A percentile compares a stretch with the other conserved stretches of the same genome.
Conservation (phyloP, 2,888 invertebrate genomes). For the Hydriomena furcata region DNA sequence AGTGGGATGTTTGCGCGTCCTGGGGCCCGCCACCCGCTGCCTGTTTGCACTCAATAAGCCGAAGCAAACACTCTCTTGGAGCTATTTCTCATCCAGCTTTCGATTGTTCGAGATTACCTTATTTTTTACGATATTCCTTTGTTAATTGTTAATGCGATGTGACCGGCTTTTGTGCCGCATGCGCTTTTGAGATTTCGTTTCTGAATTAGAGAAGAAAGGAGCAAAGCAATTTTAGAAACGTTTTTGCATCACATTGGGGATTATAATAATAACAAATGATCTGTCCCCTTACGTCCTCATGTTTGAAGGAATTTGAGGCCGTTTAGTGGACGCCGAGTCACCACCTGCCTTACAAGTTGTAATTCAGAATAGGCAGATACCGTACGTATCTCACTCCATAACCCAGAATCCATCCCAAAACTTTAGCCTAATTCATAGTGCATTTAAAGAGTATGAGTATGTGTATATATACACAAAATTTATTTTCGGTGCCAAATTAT, state of each 20-base stretch:
- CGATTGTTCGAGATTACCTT: conserved; percentile 18
- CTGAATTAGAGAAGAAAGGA: background rate
- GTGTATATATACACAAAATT: too few species aligned
- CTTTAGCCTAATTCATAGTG: too few species aligned
- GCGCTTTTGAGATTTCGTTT: conserved; percentile 7
- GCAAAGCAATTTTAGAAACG: background rate
- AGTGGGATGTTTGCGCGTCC: conserved; percentile 43
- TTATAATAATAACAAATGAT: too few species aligned
- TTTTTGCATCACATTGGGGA: background rate
- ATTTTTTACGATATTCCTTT: conserved; percentile 18
- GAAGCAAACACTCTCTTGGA: conserved; percentile 55
- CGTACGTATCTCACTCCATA: too few species aligned
- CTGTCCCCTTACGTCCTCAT: too few species aligned
- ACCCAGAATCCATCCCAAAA: too few species aligned
- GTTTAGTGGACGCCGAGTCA: too few species aligned
- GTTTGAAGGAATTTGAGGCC: too few species aligned
- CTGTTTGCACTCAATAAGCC: conserved; percentile 69
- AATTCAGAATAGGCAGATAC: too few species aligned
- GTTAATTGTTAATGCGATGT: conserved; percentile 15
- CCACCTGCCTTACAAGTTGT: too few species aligned
- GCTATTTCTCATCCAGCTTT: conserved; percentile 47
- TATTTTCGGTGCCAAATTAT: background rate
- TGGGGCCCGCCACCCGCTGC: conserved; percentile 23
- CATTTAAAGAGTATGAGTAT: too few species aligned
- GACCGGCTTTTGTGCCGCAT: conserved; percentile 5